A percentile compares a stretch with the other conserved stretches of the same genome.
Conservation (phyloP, 2,113 vertebrate species). For the Origma solitaria region DNA sequence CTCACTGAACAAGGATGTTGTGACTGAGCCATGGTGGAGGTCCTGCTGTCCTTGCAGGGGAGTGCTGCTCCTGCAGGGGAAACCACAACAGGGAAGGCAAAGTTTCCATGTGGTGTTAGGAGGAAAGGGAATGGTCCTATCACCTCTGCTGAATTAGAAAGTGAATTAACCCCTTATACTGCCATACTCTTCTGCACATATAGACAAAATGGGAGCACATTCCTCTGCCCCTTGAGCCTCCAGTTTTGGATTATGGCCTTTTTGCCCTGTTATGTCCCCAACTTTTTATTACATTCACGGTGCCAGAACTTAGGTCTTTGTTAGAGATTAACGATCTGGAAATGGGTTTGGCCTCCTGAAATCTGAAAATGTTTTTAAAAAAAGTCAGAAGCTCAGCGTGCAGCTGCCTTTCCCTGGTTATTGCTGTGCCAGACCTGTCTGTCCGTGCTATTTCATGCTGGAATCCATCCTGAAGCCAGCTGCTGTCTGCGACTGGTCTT, state of each 20-base stretch:
- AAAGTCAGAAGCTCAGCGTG: neutral
- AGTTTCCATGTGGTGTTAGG: neutral
- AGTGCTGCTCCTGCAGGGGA: neutral
- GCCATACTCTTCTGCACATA: accelerated
- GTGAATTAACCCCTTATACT: neutral
- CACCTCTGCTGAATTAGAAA: neutral
- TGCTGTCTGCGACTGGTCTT: neutral
- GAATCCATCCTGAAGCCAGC: neutral
- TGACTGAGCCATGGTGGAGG: neutral
- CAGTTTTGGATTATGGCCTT: neutral
- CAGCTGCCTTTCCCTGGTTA: neutral
- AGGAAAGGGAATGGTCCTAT: neutral
- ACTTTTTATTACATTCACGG: neutral
- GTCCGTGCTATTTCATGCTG: neutral
- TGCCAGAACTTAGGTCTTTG: neutral
- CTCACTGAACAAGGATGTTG: neutral
- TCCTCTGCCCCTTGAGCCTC: neutral
- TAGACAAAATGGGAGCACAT: neutral
- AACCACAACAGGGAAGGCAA: neutral
- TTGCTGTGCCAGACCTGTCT: neutral
- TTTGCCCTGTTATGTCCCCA: neutral
- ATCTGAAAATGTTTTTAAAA: neutral
- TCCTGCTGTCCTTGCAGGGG: neutral
- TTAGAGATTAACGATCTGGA: neutral
- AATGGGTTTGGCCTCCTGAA: neutral